These are phyloP conservation scores for Lysandra bellargus DNA, from an alignment of 2,888 invertebrate genomes.

Conservation along the genomic window DNA sequence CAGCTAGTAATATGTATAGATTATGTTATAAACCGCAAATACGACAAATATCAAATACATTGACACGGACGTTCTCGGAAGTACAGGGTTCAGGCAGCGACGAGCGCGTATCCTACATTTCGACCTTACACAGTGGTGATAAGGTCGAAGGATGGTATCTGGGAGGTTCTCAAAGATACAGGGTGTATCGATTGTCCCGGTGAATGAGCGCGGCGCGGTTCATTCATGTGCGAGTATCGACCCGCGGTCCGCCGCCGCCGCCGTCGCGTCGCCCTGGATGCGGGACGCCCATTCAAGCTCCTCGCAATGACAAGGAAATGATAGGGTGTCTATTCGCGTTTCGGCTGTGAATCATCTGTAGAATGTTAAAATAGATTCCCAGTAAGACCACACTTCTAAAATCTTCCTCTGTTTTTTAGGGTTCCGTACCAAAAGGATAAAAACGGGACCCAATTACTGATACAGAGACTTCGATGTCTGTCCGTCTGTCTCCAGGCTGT, in stretches of 20 bases:
- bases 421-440: too few species aligned
- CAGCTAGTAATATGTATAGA: too few species aligned
- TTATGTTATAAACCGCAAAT: background rate
- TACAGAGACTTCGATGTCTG: too few species aligned
- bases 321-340: background rate
- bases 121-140: background rate
- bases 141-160: background rate
- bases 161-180: background rate
- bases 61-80: constrained; percentile 1
- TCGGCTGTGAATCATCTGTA: background rate
- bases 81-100: background rate
- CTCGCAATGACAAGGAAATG: background rate
- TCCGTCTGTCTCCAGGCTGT: too few species aligned
- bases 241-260: background rate
- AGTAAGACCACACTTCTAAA: too few species aligned
- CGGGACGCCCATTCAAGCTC: constrained; percentile 10
- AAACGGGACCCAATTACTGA: too few species aligned
- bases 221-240: constrained; percentile 16
- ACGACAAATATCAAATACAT: background rate
- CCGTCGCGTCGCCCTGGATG: background rate
- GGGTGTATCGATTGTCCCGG: constrained; percentile 7
- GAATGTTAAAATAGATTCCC: background rate
- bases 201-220: constrained; percentile 17
- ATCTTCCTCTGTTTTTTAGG: too few species aligned
- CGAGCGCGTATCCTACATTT: background rate